phyloP scores from a whole-genome alignment of 2,113 vertebrate species.

The Corythornis madagascariensis region DNA sequence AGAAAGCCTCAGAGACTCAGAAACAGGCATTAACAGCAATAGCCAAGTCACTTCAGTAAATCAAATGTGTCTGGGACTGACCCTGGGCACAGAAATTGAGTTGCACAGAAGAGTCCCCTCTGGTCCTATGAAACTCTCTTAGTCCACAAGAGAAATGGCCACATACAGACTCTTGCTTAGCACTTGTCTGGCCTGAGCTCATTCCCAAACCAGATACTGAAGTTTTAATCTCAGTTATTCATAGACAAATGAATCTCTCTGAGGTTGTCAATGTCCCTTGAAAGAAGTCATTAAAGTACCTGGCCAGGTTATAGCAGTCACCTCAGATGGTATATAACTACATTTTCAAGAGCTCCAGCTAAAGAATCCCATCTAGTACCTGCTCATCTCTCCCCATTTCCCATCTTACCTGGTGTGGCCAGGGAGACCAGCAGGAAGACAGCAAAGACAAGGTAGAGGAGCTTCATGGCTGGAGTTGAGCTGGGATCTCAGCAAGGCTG shows the following conservation, averaged over 20 bases:
- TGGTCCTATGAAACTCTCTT: not conserved
- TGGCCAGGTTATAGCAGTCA: not conserved
- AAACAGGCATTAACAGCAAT: not conserved
- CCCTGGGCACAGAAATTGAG: not conserved
- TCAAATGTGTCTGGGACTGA: not conserved
- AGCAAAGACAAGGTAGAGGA: constrained; percentile 8
- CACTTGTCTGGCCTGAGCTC: not conserved
- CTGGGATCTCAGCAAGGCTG: not conserved
- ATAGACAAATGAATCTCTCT: not conserved
- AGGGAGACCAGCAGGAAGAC: constrained; percentile 46
- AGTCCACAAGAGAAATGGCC: not conserved
- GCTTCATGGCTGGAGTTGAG: constrained; percentile 48
- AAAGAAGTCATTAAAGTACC: not conserved
- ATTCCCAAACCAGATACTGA: not conserved
- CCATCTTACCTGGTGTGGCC: constrained; percentile 53
- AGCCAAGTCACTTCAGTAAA: not conserved
- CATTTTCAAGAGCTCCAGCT: not conserved
- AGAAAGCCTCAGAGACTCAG: not conserved
- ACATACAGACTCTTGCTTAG: not conserved
- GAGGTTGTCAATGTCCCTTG: not conserved
- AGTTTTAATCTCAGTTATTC: not conserved
- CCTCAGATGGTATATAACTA: not conserved
- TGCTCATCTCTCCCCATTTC: not conserved
- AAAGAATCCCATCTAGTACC: not conserved
- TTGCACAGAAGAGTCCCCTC: not conserved